phyloP scores from a whole-genome alignment of 2,797 vertebrate species.

The Enteromius paludinosus region DNA sequence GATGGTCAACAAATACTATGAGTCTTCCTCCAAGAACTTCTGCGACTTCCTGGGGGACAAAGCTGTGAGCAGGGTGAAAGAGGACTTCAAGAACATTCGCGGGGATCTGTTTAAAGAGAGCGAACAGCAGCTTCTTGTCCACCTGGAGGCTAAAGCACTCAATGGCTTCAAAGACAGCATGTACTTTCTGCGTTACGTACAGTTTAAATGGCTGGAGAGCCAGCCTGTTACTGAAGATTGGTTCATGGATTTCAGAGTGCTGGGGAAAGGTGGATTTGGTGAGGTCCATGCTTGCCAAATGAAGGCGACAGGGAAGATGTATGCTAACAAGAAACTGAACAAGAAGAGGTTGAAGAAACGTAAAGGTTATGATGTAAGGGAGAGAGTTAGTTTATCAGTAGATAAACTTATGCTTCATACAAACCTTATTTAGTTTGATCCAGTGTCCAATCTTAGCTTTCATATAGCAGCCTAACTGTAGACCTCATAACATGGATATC shows the following conservation, averaged over 20 bases:
- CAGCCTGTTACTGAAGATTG: constrained; percentile 78
- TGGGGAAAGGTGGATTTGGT: constrained; percentile 81
- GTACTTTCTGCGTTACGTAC: constrained; percentile 79
- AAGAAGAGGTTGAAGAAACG: constrained; percentile 83
- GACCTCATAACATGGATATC: not conserved
- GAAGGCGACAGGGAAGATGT: constrained; percentile 83
- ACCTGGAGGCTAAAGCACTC: constrained; percentile 70
- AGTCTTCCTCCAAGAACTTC: constrained; percentile 75
- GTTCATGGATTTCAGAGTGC: constrained; percentile 83
- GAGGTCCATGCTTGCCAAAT: constrained; percentile 81
- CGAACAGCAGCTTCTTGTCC: constrained; percentile 73
- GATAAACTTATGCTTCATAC: not conserved
- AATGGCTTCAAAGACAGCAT: constrained; percentile 75
- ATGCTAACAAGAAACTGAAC: constrained; percentile 83
- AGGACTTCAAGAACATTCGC: constrained; percentile 74
- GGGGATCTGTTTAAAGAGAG: constrained; percentile 79
- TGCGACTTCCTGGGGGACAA: constrained; percentile 80
- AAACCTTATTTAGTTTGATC: constrained; percentile 3
- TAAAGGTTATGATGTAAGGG: constrained; percentile 77
- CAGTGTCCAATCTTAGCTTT: not conserved
- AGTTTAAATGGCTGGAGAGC: constrained; percentile 81
- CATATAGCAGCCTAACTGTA: not conserved
- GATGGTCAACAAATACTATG: constrained; percentile 77
- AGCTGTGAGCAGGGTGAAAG: constrained; percentile 75
- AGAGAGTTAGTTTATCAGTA: constrained; percentile 3